Base-by-base conservation (phyloP, 2,888 invertebrate genomes). In the Bembecia ichneumoniformis region DNA sequence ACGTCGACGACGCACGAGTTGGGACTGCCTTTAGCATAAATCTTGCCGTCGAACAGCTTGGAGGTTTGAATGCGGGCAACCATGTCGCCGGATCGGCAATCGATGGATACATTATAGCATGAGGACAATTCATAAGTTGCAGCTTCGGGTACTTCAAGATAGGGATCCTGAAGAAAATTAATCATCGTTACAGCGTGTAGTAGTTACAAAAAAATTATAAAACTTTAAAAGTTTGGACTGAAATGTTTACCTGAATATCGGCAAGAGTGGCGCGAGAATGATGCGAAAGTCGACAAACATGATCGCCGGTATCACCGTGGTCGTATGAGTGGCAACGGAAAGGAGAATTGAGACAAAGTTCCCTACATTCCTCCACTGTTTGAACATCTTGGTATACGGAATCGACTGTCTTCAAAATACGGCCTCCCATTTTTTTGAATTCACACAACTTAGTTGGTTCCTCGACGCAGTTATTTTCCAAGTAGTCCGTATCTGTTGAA, bases 361-460 rank as follows among this genome's bases (percentile, higher is more conserved):
- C 96, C 52, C 96, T 91, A 77, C 96, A 96, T 84, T 95, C 96
- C 68, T 96, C 96, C 52, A 94, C 88, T 16, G 93, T 94, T 58
- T 93, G 93, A 47, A 96, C 94, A 67, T 96, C 95, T 86, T 96
- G 95, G 73, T 95, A 96, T 17, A 97, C 96, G 2, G 96, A 96
- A 71, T 97, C 97, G 47, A 97, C 97, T 0, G 97, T 97, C 82
- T 97, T 97, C 58, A 97, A 82, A 62, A 97, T 96, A 66, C 95
- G 92, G 11, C 96, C 96, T 43, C 91, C 90, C 75, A 95, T 90
- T 72, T 95, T 94, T 81, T 96, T 96, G 87, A 97, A 97, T 82
- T 97, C 96, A 83, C 97, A 97, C 55, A 97, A 88, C 77, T 96
- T 96, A 47, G 95, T 95, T n/a, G 96, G 96, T 70, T 97, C 96